Conservation (phyloP, 2,888 invertebrate species). For the Caenorhabditis plicata region DNA sequence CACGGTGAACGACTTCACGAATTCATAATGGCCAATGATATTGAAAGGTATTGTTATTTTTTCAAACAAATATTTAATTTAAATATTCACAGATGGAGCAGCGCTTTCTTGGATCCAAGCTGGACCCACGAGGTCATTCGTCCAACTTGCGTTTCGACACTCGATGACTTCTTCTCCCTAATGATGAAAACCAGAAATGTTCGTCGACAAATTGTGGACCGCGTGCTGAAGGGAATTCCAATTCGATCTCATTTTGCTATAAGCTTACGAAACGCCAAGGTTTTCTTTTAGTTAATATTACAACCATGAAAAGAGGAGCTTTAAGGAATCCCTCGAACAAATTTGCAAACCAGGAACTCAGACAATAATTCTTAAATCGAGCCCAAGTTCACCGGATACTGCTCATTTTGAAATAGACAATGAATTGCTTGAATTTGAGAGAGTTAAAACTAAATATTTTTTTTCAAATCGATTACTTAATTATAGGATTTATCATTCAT, state of each 20-base stretch:
- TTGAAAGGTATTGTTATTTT: too few species aligned
- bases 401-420: slow-evolving; percentile 58
- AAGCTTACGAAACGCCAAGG: slow-evolving; percentile 62
- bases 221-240: slow-evolving; percentile 64
- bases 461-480: not conserved
- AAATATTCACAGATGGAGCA: slow-evolving; percentile 41
- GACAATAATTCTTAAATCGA: slow-evolving; percentile 30
- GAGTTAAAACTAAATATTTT: slow-evolving; percentile 1
- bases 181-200: slow-evolving; percentile 64
- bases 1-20: slow-evolving; percentile 58
- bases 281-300: slow-evolving; percentile 54
- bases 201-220: slow-evolving; percentile 63
- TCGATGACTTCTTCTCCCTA: slow-evolving; percentile 64
- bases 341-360: slow-evolving; percentile 50
- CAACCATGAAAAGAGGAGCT: slow-evolving; percentile 28
- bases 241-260: slow-evolving; percentile 62
- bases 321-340: slow-evolving; percentile 51
- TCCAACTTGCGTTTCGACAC: slow-evolving; percentile 38
- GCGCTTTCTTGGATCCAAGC: slow-evolving; percentile 55
- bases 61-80: too few species aligned
- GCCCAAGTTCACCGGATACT: slow-evolving; percentile 24
- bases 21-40: slow-evolving; percentile 65
- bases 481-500: slow-evolving; percentile 61
- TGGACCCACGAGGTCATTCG: slow-evolving; percentile 65
- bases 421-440: slow-evolving; percentile 60